A percentile compares a stretch with the other conserved stretches of the same genome.
Evolutionary conservation across 2,888 invertebrate species (phyloP).

Genomic region (Cephalotes varians): DNA sequence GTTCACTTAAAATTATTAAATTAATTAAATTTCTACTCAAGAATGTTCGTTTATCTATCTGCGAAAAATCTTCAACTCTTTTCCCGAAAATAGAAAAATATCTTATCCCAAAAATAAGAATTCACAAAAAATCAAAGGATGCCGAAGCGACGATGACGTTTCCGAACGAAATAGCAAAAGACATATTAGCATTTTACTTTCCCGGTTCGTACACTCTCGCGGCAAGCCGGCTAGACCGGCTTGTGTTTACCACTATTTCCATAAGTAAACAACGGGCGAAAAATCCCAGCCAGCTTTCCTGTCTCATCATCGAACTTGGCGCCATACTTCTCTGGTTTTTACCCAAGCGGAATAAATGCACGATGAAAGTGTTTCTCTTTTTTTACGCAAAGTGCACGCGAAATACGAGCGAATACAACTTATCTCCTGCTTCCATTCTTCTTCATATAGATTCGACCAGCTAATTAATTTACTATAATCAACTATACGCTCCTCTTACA

Average conservation of each 20-base stretch:
- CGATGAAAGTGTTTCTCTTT: not conserved
- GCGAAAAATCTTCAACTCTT: conserved; percentile 1
- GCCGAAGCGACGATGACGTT: conserved; percentile 59
- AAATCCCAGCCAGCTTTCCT: conserved; percentile 42
- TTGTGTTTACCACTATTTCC: conserved; percentile 58
- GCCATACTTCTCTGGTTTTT: conserved; percentile 28
- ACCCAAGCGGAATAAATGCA: conserved; percentile 39
- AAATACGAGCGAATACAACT: conserved; percentile 19
- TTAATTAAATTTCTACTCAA: not conserved
- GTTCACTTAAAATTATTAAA: not conserved
- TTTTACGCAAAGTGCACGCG: conserved; percentile 8
- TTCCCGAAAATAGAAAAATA: not conserved
- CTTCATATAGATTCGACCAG: conserved; percentile 59
- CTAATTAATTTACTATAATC: conserved; percentile 73
- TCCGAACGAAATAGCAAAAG: conserved; percentile 77
- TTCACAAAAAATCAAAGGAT: conserved; percentile 39
- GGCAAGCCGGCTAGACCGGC: conserved; percentile 52
- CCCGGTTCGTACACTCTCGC: conserved; percentile 60
- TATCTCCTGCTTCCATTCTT: not conserved
- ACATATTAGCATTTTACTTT: conserved; percentile 79
- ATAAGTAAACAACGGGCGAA: conserved; percentile 41
- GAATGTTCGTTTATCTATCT: not conserved
- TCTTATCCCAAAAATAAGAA: not conserved
- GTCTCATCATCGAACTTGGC: conserved; percentile 36
- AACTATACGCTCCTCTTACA: conserved; percentile 72